Evolutionary conservation across 2,888 invertebrate species (phyloP).

Genomic region (Antheraea assamensis): DNA sequence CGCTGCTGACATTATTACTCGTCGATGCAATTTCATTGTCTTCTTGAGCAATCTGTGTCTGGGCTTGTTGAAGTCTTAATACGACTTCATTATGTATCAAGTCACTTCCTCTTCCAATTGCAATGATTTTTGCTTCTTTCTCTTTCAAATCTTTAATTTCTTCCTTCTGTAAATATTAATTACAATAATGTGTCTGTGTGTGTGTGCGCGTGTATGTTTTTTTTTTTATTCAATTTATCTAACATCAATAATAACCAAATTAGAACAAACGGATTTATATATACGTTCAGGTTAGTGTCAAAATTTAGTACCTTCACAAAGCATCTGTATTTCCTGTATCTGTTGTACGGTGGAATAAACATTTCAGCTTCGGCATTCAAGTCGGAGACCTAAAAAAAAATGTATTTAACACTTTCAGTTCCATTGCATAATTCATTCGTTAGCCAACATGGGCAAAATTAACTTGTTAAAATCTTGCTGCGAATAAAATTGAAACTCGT

Average conservation of each 20-base stretch:
- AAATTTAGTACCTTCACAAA: conserved; percentile 54
- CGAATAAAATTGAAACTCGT: neutral
- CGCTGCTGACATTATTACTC: conserved; percentile 11
- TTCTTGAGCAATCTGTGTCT: conserved; percentile 44
- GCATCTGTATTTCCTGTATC: conserved; percentile 61
- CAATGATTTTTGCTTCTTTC: conserved; percentile 63
- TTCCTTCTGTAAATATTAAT: conserved; percentile 48
- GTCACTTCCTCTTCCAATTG: conserved; percentile 57
- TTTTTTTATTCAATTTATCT: too few relatives aligned
- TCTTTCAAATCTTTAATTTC: conserved; percentile 61
- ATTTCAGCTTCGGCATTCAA: conserved; percentile 61
- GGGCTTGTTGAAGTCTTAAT: conserved; percentile 50
- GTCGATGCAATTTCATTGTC: conserved; percentile 23
- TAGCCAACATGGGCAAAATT: neutral
- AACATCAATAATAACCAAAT: conserved; percentile 4
- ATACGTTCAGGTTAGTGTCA: neutral
- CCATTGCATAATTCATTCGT: neutral
- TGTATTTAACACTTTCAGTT: neutral
- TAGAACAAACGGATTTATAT: neutral
- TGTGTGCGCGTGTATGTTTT: too few relatives aligned
- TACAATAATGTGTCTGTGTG: neutral
- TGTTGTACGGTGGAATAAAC: conserved; percentile 69
- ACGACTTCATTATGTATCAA: conserved; percentile 60
- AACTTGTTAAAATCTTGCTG: neutral
- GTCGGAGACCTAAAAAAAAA: conserved; percentile 52